A percentile compares a stretch with the other conserved stretches of the same genome.
Conservation (phyloP, 2,113 vertebrate species). For the Mesembrinibis cayennensis region DNA sequence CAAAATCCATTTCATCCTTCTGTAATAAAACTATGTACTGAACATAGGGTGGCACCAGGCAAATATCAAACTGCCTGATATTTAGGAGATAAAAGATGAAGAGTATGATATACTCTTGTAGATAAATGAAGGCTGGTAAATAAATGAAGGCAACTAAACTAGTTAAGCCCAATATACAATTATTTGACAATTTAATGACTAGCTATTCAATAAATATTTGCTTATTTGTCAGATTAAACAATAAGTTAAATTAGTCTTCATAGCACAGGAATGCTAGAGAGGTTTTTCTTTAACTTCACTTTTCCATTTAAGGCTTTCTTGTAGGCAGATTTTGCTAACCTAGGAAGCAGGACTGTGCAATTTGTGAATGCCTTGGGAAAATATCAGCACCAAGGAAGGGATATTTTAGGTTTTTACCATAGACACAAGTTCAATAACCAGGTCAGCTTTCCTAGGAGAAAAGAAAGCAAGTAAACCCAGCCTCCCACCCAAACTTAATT, state of each 20-base stretch:
- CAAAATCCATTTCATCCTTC: neutral
- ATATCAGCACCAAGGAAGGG: conserved; percentile 12
- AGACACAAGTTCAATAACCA: conserved; percentile 49
- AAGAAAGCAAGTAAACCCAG: neutral
- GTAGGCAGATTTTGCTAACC: neutral
- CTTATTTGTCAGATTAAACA: neutral
- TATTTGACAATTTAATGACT: neutral
- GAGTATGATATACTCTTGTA: neutral
- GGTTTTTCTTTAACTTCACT: neutral
- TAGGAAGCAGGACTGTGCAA: neutral
- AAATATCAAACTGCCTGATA: neutral
- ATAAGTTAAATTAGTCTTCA: neutral
- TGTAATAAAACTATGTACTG: neutral
- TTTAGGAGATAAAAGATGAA: neutral
- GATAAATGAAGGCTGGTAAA: neutral
- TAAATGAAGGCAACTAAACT: neutral
- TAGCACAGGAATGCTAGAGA: neutral
- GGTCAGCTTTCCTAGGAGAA: conserved; percentile 60
- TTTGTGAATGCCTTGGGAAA: conserved; percentile 65
- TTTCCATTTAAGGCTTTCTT: neutral
- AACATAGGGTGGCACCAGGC: neutral
- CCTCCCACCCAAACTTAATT: conserved; percentile 4
- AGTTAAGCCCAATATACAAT: neutral
- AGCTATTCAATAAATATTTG: neutral
- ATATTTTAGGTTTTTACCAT: neutral